A percentile compares a stretch with the other conserved stretches of the same genome.
These are phyloP conservation scores for Cremastobaeus sp. DNA, from an alignment of 2,888 invertebrate species.

Conservation along the genomic window DNA sequence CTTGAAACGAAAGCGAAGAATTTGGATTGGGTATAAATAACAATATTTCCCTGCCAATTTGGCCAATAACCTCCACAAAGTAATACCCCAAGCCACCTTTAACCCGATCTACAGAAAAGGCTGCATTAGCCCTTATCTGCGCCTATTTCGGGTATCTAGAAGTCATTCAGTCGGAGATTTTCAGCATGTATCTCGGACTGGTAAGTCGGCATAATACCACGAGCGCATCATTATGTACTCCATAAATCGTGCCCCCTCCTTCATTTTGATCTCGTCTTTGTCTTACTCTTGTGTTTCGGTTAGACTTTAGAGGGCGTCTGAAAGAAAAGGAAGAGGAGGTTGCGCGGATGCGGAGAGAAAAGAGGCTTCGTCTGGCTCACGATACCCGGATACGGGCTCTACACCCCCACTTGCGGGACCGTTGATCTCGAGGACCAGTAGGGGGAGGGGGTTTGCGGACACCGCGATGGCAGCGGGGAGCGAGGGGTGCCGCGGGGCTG, in stretches of 20 bases:
- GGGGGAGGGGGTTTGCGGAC: conserved; percentile 52
- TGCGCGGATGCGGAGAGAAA: conserved; percentile 30
- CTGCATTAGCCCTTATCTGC: neutral
- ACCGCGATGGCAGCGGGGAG: conserved; percentile 44
- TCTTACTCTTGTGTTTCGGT: conserved; percentile 50
- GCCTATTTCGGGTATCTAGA: conserved; percentile 7
- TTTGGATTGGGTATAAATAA: too few species aligned
- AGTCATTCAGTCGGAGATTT: conserved; percentile 41
- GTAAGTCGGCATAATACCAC: conserved; percentile 69
- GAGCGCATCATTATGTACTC: conserved; percentile 71
- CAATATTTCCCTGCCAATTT: too few species aligned
- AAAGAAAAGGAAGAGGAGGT: conserved; percentile 39
- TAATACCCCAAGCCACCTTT: neutral
- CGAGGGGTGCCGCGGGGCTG: conserved; percentile 57
- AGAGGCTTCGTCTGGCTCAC: conserved; percentile 61
- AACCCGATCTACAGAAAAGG: neutral
- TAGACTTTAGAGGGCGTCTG: conserved; percentile 29
- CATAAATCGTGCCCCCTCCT: conserved; percentile 66
- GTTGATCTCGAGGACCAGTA: conserved; percentile 44
- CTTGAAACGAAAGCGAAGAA: too few species aligned
- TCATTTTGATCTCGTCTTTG: conserved; percentile 42
- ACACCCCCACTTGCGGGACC: conserved; percentile 65
- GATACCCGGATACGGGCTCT: conserved; percentile 74
- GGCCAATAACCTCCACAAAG: too few species aligned
- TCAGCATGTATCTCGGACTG: conserved; percentile 64